Percentiles rank a stretch among this genome's conserved stretches.
phyloP scores from a whole-genome alignment of 2,888 invertebrate species.

The Plagiodera versicolora region DNA sequence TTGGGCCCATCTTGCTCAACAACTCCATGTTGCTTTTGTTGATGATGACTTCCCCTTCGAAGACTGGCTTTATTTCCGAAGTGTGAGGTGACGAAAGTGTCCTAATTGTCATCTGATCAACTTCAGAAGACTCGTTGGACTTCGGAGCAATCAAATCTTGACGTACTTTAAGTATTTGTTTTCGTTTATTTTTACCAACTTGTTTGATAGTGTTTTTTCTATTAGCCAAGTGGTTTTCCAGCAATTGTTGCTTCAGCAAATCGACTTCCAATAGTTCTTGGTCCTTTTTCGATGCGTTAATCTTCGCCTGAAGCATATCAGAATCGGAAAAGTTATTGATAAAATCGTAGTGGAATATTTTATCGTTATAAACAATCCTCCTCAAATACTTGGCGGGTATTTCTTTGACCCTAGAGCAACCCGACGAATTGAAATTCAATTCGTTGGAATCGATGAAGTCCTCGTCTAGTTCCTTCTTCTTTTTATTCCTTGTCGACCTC shows the following conservation, averaged over 20 bases:
- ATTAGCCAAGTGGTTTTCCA: slow-evolving; percentile 1
- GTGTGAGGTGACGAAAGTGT: not conserved
- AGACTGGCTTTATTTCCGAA: slow-evolving; percentile 23
- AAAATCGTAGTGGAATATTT: slow-evolving; percentile 24
- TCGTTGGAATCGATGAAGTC: slow-evolving; percentile 12
- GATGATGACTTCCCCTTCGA: slow-evolving; percentile 39
- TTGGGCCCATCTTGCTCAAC: slow-evolving; percentile 35
- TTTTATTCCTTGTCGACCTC: slow-evolving; percentile 18
- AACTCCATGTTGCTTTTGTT: slow-evolving; percentile 30
- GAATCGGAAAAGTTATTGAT: slow-evolving; percentile 26
- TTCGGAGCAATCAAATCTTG: slow-evolving; percentile 13
- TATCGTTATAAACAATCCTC: not conserved
- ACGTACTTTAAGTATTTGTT: slow-evolving; percentile 29
- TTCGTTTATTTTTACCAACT: slow-evolving; percentile 27
- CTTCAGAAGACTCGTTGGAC: slow-evolving; percentile 2
- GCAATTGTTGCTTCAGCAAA: slow-evolving; percentile 18
- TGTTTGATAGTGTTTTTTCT: not conserved
- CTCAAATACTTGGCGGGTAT: slow-evolving; percentile 9
- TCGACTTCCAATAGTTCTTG: slow-evolving; percentile 18
- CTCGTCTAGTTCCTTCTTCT: slow-evolving; percentile 15
- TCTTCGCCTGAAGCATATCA: slow-evolving; percentile 20
- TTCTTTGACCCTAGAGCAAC: slow-evolving; percentile 22
- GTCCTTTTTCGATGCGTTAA: slow-evolving; percentile 2
- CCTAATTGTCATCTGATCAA: not conserved
- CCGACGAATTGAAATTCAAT: not conserved